phyloP scores from a whole-genome alignment of 2,113 vertebrate species.

The Cyanoramphus novaezelandiae region DNA sequence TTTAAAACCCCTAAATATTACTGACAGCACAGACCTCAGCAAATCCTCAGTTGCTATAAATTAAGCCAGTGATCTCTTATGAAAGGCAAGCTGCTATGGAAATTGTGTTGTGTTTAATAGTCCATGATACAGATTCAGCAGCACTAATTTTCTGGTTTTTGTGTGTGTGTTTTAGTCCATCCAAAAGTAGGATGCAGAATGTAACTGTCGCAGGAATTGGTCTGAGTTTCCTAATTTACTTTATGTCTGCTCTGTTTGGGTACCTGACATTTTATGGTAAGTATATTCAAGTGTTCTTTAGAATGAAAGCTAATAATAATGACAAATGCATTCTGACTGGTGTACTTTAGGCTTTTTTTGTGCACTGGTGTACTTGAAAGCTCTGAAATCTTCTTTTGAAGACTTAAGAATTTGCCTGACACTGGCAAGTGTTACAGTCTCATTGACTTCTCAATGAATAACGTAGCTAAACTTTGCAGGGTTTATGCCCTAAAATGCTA shows the following conservation, averaged over 20 bases:
- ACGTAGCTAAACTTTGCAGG: neutral
- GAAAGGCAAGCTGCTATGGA: neutral
- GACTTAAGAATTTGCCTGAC: neutral
- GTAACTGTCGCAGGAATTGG: conserved; percentile 84
- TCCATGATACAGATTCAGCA: neutral
- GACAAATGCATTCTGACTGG: neutral
- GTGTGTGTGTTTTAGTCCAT: conserved; percentile 78
- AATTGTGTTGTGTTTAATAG: neutral
- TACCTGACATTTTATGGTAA: conserved; percentile 97
- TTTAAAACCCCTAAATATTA: neutral
- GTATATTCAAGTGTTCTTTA: conserved; percentile 24
- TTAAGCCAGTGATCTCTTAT: neutral
- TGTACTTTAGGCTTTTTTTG: neutral
- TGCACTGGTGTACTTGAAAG: neutral
- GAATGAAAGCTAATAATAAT: neutral
- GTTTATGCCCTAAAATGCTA: neutral
- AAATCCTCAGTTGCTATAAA: neutral
- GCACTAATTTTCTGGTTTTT: neutral
- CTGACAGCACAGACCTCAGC: neutral
- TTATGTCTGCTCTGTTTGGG: conserved; percentile 90
- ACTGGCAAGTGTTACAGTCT: neutral
- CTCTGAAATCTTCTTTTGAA: neutral
- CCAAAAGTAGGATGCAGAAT: conserved; percentile 91
- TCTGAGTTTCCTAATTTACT: conserved; percentile 89
- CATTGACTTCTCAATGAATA: neutral